phyloP scores from a whole-genome alignment of 1,140 invertebrate species.

The Camponotus vicinus region DNA sequence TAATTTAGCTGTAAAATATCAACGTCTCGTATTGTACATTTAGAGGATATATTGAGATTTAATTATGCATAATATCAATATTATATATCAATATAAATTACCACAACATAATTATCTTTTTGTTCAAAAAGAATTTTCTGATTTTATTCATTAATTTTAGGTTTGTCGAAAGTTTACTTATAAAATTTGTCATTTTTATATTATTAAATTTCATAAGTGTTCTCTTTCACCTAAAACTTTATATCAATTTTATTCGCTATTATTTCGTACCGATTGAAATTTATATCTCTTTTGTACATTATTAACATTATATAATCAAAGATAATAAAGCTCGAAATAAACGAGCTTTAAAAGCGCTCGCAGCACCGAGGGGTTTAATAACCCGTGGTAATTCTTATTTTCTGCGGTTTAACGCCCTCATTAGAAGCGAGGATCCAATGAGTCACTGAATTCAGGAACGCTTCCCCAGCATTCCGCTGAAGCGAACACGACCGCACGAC shows the following conservation, averaged over 20 bases:
- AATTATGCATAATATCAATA: neutral
- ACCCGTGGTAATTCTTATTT: constrained; percentile 33
- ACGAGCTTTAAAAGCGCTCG: neutral
- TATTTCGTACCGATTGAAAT: neutral
- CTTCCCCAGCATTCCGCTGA: constrained; percentile 1
- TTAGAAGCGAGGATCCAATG: constrained; percentile 15
- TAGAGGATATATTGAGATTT: neutral
- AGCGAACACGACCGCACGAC: constrained; percentile 16
- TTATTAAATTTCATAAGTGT: neutral
- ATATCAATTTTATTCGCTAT: neutral
- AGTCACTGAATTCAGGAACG: constrained; percentile 18
- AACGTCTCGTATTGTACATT: neutral
- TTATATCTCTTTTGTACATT: neutral
- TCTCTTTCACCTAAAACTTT: neutral
- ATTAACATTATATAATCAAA: neutral
- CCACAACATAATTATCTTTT: neutral
- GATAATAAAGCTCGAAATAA: neutral
- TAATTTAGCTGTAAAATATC: constrained; percentile 12
- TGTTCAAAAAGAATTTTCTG: neutral
- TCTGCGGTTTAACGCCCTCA: constrained; percentile 29
- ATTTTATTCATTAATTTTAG: too few species aligned
- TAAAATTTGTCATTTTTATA: neutral
- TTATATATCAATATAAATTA: neutral
- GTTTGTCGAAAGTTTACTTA: too few species aligned
- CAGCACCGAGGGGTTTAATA: neutral